Conservation (phyloP, 2,888 invertebrate species). For the Sepioteuthis lessoniana region DNA sequence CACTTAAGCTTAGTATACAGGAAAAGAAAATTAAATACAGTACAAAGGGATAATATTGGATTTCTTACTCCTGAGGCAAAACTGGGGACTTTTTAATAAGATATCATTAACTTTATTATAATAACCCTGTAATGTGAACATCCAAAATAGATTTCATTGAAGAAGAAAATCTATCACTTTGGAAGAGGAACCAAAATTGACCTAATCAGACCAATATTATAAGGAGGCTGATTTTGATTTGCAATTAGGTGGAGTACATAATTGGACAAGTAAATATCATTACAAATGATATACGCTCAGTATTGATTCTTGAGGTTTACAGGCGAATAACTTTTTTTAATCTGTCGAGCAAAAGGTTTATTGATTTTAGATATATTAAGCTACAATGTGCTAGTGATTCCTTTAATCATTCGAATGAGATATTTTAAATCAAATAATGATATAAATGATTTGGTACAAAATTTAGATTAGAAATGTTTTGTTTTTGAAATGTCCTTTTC, state of each 20-base stretch:
- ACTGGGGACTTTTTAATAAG: background rate
- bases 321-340: background rate
- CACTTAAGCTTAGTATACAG: background rate
- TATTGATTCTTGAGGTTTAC: background rate
- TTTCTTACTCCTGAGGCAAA: background rate
- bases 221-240: background rate
- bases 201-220: background rate
- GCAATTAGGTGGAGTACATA: background rate
- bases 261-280: background rate
- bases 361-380: constrained; percentile 8
- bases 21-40: background rate
- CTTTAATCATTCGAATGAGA: background rate
- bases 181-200: background rate
- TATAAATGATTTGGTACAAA: background rate
- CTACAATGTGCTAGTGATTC: background rate
- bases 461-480: background rate
- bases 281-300: background rate
- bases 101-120: background rate
- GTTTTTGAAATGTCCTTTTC: background rate
- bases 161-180: too few relatives aligned
- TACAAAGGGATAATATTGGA: background rate
- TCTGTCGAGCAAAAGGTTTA: background rate
- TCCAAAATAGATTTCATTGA: background rate
- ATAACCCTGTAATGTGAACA: background rate
- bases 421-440: background rate